Evolutionary conservation across 2,888 invertebrate species (phyloP).

Genomic region (Pollenia angustigena): DNA sequence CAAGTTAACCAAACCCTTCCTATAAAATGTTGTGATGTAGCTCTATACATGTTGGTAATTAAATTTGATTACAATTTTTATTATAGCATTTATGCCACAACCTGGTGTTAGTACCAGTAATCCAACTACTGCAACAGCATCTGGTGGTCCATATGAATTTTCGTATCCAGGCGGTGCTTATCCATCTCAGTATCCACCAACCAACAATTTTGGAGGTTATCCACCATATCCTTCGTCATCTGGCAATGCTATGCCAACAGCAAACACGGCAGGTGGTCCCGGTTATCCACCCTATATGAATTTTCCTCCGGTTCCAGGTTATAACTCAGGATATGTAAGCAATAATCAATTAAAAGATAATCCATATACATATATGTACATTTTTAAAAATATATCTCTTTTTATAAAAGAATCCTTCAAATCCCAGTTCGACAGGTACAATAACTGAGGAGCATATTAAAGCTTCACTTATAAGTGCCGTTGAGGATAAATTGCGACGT

Average conservation of each 20-base stretch:
- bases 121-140: conserved; percentile 76
- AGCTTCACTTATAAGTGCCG: conserved; percentile 96
- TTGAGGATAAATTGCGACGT: conserved; percentile 96
- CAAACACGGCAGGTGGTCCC: conserved; percentile 79
- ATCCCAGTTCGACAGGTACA: conserved; percentile 88
- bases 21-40: too few species aligned
- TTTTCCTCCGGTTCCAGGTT: conserved; percentile 81
- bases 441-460: conserved; percentile 98
- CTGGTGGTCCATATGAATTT: conserved; percentile 77
- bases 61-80: neutral
- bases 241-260: conserved; percentile 70
- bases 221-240: conserved; percentile 81
- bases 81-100: conserved; percentile 84
- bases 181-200: conserved; percentile 82
- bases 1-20: too few species aligned
- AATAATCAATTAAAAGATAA: neutral
- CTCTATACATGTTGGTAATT: neutral
- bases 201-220: conserved; percentile 82
- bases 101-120: conserved; percentile 77
- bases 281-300: conserved; percentile 86
- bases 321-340: conserved; percentile 81
- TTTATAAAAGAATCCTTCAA: conserved; percentile 79
- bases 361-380: too few species aligned
- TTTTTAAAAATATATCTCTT: neutral
- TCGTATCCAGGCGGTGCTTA: conserved; percentile 86